A percentile compares a stretch with the other conserved stretches of the same genome.
Evolutionary conservation across 2,797 vertebrate genomes (phyloP).

Genomic region (Psittacula derbiana): DNA sequence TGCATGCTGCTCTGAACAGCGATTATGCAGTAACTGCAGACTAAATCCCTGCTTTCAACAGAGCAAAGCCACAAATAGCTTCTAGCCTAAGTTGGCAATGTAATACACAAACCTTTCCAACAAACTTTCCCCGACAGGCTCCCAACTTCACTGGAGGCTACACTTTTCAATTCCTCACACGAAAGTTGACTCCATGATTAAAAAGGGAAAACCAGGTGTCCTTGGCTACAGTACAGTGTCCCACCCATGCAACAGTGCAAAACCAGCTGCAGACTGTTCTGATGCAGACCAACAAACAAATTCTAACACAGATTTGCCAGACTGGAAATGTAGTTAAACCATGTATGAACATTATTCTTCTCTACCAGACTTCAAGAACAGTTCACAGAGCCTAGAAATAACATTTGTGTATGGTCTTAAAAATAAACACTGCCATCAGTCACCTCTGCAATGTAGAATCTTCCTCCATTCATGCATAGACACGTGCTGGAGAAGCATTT

Average conservation of each 20-base stretch:
- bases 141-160: neutral
- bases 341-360: neutral
- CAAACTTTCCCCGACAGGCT: neutral
- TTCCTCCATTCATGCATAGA: neutral
- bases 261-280: neutral
- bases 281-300: neutral
- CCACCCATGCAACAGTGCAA: neutral
- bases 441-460: neutral
- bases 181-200: neutral
- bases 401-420: neutral
- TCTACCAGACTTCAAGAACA: neutral
- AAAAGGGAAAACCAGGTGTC: neutral
- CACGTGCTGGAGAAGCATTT: neutral
- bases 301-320: neutral
- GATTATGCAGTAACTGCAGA: neutral
- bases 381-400: neutral
- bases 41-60: neutral
- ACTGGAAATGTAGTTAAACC: neutral
- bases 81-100: neutral
- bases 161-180: neutral
- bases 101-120: neutral
- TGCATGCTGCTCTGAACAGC: neutral
- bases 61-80: neutral
- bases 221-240: neutral
- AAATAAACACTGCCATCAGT: neutral